A percentile compares a stretch with the other conserved stretches of the same genome.
Conservation (phyloP, 2,888 invertebrate species). For the Siphlonurus alternatus region DNA sequence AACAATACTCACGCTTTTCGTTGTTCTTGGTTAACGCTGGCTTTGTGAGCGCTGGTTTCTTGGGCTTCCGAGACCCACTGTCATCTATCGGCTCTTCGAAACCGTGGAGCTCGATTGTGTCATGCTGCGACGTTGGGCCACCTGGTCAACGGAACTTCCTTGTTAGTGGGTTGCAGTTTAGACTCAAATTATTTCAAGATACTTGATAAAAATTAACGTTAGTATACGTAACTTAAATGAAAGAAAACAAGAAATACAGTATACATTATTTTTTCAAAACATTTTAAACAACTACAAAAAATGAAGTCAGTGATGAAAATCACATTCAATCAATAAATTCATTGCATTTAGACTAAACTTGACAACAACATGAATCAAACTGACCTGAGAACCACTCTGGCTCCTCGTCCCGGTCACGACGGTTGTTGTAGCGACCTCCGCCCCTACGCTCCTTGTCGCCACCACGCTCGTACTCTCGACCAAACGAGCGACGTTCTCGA, state of each 20-base stretch:
- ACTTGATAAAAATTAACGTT: background rate
- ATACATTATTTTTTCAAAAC: no score
- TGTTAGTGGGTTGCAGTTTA: no score
- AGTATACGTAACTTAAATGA: no score
- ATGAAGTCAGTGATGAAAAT: background rate
- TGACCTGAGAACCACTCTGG: slow-evolving; percentile 68
- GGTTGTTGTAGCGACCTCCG: slow-evolving; percentile 31
- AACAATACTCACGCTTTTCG: no score
- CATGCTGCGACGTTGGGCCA: slow-evolving; percentile 78
- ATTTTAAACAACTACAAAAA: slow-evolving; percentile 5
- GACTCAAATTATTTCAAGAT: background rate
- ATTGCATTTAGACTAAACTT: background rate
- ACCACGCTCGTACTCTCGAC: slow-evolving; percentile 34
- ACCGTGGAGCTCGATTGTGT: slow-evolving; percentile 84
- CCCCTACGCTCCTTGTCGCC: slow-evolving; percentile 23
- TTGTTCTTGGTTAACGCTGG: no score
- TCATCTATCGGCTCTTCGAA: slow-evolving; percentile 56
- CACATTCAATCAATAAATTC: slow-evolving; percentile 13
- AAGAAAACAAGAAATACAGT: no score
- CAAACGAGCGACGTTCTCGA: slow-evolving; percentile 38
- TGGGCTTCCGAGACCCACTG: background rate
- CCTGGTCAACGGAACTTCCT: no score
- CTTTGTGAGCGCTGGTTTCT: background rate
- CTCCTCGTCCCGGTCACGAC: slow-evolving; percentile 43
- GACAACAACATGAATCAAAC: slow-evolving; percentile 9